phyloP scores from a whole-genome alignment of 2,888 invertebrate species.

The Metacarcinus magister region DNA sequence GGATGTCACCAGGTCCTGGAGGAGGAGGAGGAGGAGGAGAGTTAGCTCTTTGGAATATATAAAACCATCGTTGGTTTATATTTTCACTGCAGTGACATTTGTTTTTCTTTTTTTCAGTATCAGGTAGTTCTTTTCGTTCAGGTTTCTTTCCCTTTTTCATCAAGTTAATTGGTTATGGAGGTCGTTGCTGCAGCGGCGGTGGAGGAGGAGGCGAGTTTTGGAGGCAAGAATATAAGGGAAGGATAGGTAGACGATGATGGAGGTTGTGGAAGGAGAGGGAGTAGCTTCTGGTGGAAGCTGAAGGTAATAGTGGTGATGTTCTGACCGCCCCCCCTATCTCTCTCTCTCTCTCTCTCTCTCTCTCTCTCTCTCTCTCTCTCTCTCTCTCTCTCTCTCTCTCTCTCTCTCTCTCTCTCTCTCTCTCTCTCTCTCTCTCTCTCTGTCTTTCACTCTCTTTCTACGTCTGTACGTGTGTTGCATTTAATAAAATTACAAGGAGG shows the following conservation, averaged over 20 bases:
- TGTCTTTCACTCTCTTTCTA: no score
- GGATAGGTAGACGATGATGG: background rate
- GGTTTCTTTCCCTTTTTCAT: no score
- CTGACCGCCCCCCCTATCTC: background rate
- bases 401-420: constrained; percentile 6
- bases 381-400: constrained; percentile 26
- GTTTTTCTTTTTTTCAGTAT: background rate
- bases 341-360: constrained; percentile 26
- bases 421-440: no score
- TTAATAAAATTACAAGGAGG: no score
- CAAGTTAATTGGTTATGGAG: no score
- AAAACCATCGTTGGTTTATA: no score
- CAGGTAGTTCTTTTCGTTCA: no score
- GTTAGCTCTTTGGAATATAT: no score
- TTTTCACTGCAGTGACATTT: no score
- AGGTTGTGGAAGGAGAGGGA: background rate
- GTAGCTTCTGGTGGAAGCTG: background rate
- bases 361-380: constrained; percentile 26
- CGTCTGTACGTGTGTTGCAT: no score
- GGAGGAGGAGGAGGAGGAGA: background rate
- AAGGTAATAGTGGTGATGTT: background rate
- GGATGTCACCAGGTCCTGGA: background rate
- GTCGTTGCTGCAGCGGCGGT: background rate
- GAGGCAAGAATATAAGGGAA: background rate
- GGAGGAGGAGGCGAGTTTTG: background rate